phyloP scores from a whole-genome alignment of 1,140 invertebrate genomes.

The Propsilocerus akamusi region DNA sequence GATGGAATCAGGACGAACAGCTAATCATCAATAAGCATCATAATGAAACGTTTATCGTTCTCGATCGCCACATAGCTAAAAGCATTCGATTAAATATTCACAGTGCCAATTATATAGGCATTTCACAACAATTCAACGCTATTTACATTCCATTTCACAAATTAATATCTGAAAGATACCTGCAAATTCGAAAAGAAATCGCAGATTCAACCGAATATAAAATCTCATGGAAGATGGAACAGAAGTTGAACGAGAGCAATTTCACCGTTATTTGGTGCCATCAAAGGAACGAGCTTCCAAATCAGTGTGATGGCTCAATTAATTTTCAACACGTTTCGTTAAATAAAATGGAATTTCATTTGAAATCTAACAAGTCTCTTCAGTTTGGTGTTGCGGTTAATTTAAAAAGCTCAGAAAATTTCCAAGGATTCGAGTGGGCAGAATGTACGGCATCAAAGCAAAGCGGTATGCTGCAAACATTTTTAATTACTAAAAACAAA shows the following conservation, averaged over 20 bases:
- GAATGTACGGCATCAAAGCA: constrained; percentile 18
- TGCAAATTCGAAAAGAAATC: constrained; percentile 43
- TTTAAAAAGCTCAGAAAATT: constrained; percentile 36
- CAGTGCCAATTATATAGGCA: constrained; percentile 36
- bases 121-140: constrained; percentile 29
- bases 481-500: not conserved
- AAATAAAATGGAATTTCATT: not conserved
- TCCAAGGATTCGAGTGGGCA: constrained; percentile 38
- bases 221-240: constrained; percentile 43
- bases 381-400: constrained; percentile 51
- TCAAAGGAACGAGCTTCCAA: constrained; percentile 15
- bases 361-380: not conserved
- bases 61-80: not conserved
- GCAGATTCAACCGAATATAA: constrained; percentile 36
- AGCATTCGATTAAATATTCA: constrained; percentile 13
- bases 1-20: constrained; percentile 18
- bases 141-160: constrained; percentile 35
- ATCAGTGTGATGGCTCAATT: constrained; percentile 5
- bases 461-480: not conserved
- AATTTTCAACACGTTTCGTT: not conserved
- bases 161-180: constrained; percentile 33
- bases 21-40: not conserved
- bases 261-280: constrained; percentile 61
- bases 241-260: constrained; percentile 21
- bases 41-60: not conserved